Percentiles rank a stretch among this genome's conserved stretches.
phyloP scores from a whole-genome alignment of 1,140 invertebrate species.

The Drosophila paulistorum region DNA sequence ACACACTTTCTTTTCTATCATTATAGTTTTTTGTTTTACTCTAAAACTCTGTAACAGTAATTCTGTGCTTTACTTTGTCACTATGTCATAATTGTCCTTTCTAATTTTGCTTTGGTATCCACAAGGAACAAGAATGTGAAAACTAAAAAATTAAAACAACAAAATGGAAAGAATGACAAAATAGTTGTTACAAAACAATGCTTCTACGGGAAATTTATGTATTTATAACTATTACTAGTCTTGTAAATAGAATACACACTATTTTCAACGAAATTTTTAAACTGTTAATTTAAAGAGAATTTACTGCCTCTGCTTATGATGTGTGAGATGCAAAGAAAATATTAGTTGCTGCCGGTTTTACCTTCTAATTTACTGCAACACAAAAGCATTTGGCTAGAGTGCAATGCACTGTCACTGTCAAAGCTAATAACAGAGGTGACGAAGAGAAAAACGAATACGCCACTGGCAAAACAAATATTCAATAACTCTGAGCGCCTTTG shows the following conservation, averaged over 20 bases:
- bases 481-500: neutral
- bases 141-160: no score
- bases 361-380: neutral
- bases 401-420: slow-evolving; percentile 34
- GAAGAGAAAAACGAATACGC: neutral
- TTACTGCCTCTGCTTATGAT: neutral
- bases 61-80: neutral
- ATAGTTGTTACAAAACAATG: no score
- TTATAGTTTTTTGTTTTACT: neutral
- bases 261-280: neutral
- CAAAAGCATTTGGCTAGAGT: neutral
- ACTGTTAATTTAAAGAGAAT: neutral
- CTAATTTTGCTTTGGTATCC: neutral
- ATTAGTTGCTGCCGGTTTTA: neutral
- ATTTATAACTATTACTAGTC: no score
- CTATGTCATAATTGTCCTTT: neutral
- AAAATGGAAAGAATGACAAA: no score
- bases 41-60: neutral
- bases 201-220: no score
- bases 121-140: no score
- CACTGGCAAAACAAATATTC: neutral
- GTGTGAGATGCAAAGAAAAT: neutral
- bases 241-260: neutral
- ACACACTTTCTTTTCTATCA: neutral
- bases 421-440: slow-evolving; percentile 62